Conservation (phyloP, 2,888 invertebrate genomes). For the Caenorhabditis sulstoni region DNA sequence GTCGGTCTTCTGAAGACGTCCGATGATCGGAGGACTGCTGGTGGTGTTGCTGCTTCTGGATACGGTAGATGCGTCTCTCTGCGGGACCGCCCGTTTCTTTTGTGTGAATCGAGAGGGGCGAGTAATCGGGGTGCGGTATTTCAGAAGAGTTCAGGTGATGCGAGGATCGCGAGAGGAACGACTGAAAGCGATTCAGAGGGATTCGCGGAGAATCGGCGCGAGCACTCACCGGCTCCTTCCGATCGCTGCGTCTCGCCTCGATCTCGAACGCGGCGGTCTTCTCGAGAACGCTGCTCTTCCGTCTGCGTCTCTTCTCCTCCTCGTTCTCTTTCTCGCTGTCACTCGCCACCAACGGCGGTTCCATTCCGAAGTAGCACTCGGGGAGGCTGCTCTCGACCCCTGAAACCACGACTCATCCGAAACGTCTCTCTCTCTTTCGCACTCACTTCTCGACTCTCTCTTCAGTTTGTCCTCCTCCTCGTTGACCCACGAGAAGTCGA, state of each 20-base stretch:
- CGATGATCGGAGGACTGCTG: background rate
- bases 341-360: slow-evolving; percentile 52
- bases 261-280: slow-evolving; percentile 55
- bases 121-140: slow-evolving; percentile 52
- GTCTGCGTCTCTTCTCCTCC: slow-evolving; percentile 32
- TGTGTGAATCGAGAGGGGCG: slow-evolving; percentile 57
- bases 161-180: slow-evolving; percentile 46
- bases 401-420: background rate
- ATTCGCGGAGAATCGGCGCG: background rate
- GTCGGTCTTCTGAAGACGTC: slow-evolving; percentile 39
- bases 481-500: slow-evolving; percentile 69
- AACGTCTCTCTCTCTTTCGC: background rate
- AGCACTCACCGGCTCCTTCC: slow-evolving; percentile 49
- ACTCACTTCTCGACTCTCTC: slow-evolving; percentile 47
- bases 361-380: slow-evolving; percentile 65
- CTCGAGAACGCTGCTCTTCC: slow-evolving; percentile 45
- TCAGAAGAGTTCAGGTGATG: slow-evolving; percentile 44
- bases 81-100: slow-evolving; percentile 53
- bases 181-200: slow-evolving; percentile 12
- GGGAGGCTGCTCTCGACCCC: slow-evolving; percentile 46
- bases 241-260: slow-evolving; percentile 49
- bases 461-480: slow-evolving; percentile 68
- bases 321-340: slow-evolving; percentile 45
- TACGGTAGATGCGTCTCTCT: slow-evolving; percentile 53
- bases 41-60: slow-evolving; percentile 43